Conservation (phyloP, 1,140 invertebrate species). For the Nephotettix cincticeps region DNA sequence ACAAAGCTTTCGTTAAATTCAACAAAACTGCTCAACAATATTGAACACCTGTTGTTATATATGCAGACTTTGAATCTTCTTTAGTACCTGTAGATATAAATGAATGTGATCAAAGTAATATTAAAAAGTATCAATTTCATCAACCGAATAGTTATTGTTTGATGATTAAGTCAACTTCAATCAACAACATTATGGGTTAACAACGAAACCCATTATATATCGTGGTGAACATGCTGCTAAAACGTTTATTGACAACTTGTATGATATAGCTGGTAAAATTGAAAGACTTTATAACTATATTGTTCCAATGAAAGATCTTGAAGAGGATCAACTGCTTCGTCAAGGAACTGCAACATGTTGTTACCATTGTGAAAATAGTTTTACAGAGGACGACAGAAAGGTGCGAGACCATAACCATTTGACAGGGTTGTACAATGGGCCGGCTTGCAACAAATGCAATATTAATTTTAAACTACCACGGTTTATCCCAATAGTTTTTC, state of each 20-base stretch:
- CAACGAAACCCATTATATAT: not conserved
- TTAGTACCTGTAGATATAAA: not conserved
- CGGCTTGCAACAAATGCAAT: conserved; percentile 32
- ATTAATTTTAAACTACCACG: conserved; percentile 14
- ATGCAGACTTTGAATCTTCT: not conserved
- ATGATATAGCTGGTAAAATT: not conserved
- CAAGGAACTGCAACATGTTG: not conserved
- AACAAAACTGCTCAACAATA: not conserved
- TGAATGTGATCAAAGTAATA: not conserved
- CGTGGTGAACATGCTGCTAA: not conserved
- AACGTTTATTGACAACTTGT: not conserved
- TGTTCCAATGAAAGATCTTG: not conserved
- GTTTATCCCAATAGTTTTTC: conserved; percentile 31
- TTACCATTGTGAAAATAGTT: not conserved
- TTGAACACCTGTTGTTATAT: not conserved
- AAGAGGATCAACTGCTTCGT: not conserved
- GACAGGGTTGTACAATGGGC: conserved; percentile 25
- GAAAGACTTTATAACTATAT: not conserved
- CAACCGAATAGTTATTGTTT: not conserved
- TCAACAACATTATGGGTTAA: not conserved
- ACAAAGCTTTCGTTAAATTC: not conserved
- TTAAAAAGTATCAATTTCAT: not conserved
- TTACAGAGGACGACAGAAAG: conserved; percentile 23
- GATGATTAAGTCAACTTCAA: not conserved
- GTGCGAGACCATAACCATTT: conserved; percentile 34